Evolutionary conservation across 2,797 vertebrate genomes (phyloP), one percentile per base, ranked within the genome.

Genomic region (Macropodus opercularis): DNA sequence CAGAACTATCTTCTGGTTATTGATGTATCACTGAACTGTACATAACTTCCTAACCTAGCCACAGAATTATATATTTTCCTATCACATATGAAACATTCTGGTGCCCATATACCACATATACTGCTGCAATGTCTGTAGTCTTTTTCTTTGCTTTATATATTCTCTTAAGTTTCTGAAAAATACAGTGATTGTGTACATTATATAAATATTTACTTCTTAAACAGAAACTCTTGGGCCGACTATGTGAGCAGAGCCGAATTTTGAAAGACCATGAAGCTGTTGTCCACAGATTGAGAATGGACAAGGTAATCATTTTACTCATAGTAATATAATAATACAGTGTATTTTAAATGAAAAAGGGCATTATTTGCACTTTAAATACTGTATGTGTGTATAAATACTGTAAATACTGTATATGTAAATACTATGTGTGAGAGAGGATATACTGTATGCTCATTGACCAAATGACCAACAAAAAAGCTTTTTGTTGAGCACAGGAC

Each of bases 221-320:
- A 40, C 86, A 99, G 96, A 98, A 98, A 90, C 93, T 98, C 44
- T 90, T 99, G 89, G 94, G 94, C 52, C 94, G 94, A 66, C 90
- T 98, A 29, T 97, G 95, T 79, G 96, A 98, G 74, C 96, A 98
- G 89, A 96, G 92, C 87, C 93, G 92, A 48, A 91, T 93, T 77
- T 79, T 98, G 80, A 94, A 94, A 79, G 96, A 98, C 53, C 96
- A 99, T 32, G 95, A 98, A 63, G 88, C 91, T 34, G 89, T 95
- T 42, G 95, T 96, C 65, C 95, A 96, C 89, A 94, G 95, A 69
- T 91, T 98, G 23, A 91, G 94, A 42, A 94, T 96, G 0, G 96
- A 98, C 74, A 99, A 99, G 94, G 97, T 98, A 80, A 51, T 18
- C 0, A 13, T 38, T 12, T 18, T 41, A 4, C 9, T 22, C 2